Percentiles rank a stretch among this genome's conserved stretches.
Evolutionary conservation across 1,140 invertebrate species (phyloP).

Genomic region (Bathynomus jamesi): DNA sequence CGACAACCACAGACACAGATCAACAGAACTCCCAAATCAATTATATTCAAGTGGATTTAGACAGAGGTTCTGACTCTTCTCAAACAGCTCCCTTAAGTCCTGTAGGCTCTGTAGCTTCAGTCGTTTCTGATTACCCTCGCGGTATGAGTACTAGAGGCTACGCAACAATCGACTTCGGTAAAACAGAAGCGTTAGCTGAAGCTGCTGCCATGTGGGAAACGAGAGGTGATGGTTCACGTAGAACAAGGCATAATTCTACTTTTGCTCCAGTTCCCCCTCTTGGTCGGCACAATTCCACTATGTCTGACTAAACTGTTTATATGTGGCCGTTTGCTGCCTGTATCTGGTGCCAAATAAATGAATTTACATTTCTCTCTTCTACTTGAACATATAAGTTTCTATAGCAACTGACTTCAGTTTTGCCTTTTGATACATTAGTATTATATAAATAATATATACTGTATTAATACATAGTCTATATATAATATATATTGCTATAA

Average conservation of each 20-base stretch:
- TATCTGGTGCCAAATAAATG: no score
- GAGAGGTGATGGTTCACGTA: neutral
- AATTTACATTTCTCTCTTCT: no score
- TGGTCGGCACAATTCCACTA: neutral
- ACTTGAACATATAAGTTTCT: no score
- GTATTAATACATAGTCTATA: no score
- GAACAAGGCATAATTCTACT: neutral
- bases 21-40: slow-evolving; percentile 50
- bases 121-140: slow-evolving; percentile 19
- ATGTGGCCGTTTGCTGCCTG: no score
- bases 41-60: slow-evolving; percentile 67
- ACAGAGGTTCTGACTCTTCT: slow-evolving; percentile 41
- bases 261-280: neutral
- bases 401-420: no score
- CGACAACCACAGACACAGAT: slow-evolving; percentile 34
- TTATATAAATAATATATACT: no score
- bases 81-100: slow-evolving; percentile 38
- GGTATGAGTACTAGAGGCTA: slow-evolving; percentile 59
- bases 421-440: no score
- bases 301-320: neutral
- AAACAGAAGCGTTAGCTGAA: slow-evolving; percentile 66
- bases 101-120: slow-evolving; percentile 17
- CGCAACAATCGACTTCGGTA: slow-evolving; percentile 87
- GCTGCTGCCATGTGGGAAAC: neutral
- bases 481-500: no score